Evolutionary conservation across 2,113 vertebrate genomes (phyloP).

Genomic region (Pantherophis guttatus): DNA sequence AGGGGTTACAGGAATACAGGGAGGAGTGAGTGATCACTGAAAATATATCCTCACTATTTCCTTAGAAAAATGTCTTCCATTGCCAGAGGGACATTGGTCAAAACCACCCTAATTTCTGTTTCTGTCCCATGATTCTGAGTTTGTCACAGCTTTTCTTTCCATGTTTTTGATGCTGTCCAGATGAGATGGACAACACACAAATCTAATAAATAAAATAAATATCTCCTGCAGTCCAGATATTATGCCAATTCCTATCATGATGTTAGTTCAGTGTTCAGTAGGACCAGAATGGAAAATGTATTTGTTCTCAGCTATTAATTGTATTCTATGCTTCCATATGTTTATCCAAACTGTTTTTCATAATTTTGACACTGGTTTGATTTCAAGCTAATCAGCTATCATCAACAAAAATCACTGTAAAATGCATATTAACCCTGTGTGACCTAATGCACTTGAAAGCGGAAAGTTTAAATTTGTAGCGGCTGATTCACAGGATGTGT

Average conservation of each 20-base stretch:
- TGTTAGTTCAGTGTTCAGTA: background rate
- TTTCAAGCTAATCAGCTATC: background rate
- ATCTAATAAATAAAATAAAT: background rate
- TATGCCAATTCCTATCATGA: background rate
- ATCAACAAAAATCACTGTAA: background rate
- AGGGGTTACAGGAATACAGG: background rate
- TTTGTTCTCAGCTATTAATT: background rate
- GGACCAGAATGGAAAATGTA: background rate
- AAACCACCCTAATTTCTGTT: background rate
- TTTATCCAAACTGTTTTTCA: background rate
- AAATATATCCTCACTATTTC: background rate
- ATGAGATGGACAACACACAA: background rate
- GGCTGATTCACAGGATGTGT: background rate
- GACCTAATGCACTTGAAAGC: background rate
- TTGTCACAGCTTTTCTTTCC: background rate
- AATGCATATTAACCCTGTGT: background rate
- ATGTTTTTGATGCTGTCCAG: background rate
- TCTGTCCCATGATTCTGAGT: background rate
- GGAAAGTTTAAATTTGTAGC: background rate
- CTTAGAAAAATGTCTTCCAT: background rate
- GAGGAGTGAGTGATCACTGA: background rate
- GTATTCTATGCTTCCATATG: background rate
- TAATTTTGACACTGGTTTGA: background rate
- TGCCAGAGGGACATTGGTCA: background rate
- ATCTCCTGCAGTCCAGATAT: background rate